Evolutionary conservation across 2,888 invertebrate species (phyloP).

Genomic region (Meloe dianella): DNA sequence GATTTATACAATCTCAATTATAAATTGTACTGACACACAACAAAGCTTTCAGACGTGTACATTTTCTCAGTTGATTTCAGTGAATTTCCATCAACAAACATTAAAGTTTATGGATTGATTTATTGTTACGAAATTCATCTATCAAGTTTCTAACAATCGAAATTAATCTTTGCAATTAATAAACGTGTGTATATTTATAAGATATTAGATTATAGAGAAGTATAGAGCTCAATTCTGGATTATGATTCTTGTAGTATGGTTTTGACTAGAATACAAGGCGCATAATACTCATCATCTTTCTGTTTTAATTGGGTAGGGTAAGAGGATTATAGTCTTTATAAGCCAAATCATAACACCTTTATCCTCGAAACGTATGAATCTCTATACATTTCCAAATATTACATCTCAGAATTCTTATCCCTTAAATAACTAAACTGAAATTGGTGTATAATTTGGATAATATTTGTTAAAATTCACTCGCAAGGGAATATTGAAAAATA

Average conservation of each 20-base stretch:
- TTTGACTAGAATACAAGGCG: not conserved
- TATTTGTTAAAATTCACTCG: not conserved
- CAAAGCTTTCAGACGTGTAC: not conserved
- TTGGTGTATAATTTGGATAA: not conserved
- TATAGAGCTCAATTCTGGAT: not conserved
- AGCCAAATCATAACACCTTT: slow-evolving; percentile 33
- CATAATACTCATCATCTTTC: slow-evolving; percentile 24
- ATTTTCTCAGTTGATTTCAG: not conserved
- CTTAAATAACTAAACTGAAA: not conserved
- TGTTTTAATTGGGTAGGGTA: slow-evolving; percentile 33
- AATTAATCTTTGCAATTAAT: not conserved
- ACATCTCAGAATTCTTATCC: not conserved
- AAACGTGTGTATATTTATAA: not conserved
- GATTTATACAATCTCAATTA: not conserved
- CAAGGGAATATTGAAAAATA: not conserved
- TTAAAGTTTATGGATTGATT: not conserved
- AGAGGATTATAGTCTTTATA: slow-evolving; percentile 32
- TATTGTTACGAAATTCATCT: not conserved
- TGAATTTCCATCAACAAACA: not conserved
- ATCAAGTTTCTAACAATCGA: not conserved
- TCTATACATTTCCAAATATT: slow-evolving; percentile 23
- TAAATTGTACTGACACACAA: not conserved
- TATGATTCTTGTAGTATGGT: not conserved
- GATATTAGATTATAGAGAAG: not conserved
- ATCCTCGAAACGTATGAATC: slow-evolving; percentile 19